phyloP scores from a whole-genome alignment of 2,888 invertebrate species.

The Cryptocephalus moraei region DNA sequence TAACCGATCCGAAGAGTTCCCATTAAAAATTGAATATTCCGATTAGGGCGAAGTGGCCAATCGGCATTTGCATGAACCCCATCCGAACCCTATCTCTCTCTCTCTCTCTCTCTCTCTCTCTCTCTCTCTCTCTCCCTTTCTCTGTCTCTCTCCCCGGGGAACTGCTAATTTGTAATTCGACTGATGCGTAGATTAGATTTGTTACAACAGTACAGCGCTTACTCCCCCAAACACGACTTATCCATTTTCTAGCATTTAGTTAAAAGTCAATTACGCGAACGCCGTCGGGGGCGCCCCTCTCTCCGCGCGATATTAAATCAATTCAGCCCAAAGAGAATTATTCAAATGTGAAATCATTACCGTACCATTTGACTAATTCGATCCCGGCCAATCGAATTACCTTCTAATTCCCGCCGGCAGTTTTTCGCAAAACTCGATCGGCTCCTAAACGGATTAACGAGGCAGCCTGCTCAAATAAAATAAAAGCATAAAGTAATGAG shows the following conservation, averaged over 20 bases:
- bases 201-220: slow-evolving; percentile 22
- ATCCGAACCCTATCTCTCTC: no score
- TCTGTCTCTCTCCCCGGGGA: slow-evolving; percentile 21
- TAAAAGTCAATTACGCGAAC: slow-evolving; percentile 38
- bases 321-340: slow-evolving; percentile 23
- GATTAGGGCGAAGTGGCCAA: slow-evolving; percentile 32
- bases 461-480: no score
- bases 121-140: not conserved
- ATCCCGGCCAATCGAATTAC: slow-evolving; percentile 7
- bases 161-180: slow-evolving; percentile 37
- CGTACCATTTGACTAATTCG: slow-evolving; percentile 18
- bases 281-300: slow-evolving; percentile 18
- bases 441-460: no score
- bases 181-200: slow-evolving; percentile 39
- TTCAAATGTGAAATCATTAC: slow-evolving; percentile 27
- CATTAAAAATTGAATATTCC: no score
- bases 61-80: slow-evolving; percentile 34
- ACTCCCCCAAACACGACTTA: slow-evolving; percentile 36
- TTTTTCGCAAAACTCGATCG: no score
- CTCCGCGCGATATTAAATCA: slow-evolving; percentile 22
- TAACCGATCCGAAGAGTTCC: no score
- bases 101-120: no score
- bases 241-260: slow-evolving; percentile 41
- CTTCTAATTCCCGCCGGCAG: no score
- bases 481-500: no score